phyloP scores from a whole-genome alignment of 2,113 vertebrate species.

The Ciconia stormi region DNA sequence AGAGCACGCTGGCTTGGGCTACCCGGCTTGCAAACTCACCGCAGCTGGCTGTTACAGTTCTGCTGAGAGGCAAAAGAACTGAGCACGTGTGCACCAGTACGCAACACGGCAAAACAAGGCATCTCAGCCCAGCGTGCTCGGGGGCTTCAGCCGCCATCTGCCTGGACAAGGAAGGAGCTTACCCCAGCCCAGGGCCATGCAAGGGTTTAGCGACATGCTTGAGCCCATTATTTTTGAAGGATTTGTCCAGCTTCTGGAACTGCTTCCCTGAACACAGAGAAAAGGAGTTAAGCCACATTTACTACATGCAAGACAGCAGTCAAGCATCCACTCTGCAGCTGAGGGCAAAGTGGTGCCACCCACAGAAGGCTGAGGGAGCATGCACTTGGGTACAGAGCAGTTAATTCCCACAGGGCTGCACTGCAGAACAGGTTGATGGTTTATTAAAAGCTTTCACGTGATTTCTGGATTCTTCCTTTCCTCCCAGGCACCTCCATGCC shows the following conservation, averaged over 20 bases:
- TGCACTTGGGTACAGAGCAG: not conserved
- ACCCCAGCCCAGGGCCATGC: not conserved
- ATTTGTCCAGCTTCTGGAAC: not conserved
- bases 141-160: not conserved
- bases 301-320: not conserved
- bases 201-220: not conserved
- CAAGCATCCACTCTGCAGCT: not conserved
- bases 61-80: not conserved
- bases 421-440: not conserved
- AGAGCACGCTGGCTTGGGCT: not conserved
- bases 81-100: rapidly evolving
- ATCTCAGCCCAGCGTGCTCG: not conserved
- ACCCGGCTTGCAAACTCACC: not conserved
- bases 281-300: not conserved
- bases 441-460: not conserved
- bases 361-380: not conserved
- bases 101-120: not conserved
- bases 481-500: not conserved
- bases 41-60: not conserved
- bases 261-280: not conserved
- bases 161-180: not conserved
- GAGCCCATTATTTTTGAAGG: not conserved
- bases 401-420: not conserved
- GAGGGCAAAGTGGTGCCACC: not conserved
- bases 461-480: not conserved